These are phyloP conservation scores for Xestoiulus laeticollis DNA, from an alignment of 2,888 invertebrate species.

Conservation along the genomic window DNA sequence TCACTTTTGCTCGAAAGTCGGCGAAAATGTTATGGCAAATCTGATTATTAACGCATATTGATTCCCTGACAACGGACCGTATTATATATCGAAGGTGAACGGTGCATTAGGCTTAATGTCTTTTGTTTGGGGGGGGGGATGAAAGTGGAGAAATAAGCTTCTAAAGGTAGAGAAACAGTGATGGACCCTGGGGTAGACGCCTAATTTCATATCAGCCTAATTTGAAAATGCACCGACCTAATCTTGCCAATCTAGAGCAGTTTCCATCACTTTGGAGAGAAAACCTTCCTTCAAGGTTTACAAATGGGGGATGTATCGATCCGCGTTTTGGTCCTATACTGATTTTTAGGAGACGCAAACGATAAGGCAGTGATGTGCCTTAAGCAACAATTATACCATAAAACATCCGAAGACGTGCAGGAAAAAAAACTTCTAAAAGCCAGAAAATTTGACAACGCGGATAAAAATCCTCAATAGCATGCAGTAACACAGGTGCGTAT, in stretches of 20 bases:
- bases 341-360: background rate
- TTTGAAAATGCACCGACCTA: background rate
- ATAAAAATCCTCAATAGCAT: no score
- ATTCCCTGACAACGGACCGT: background rate
- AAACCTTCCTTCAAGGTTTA: no score
- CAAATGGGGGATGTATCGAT: background rate
- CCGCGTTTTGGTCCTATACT: background rate
- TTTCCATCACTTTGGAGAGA: background rate
- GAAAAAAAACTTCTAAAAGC: no score
- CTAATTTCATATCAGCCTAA: background rate
- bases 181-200: background rate
- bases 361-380: background rate
- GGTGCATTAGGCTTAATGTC: background rate
- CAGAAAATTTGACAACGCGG: no score
- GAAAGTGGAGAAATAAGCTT: background rate
- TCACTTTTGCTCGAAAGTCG: background rate
- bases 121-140: background rate
- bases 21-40: background rate
- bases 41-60: background rate
- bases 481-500: no score
- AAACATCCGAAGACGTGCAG: background rate
- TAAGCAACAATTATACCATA: background rate
- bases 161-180: background rate
- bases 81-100: no score
- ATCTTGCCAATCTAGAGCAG: background rate